Base-by-base conservation (phyloP, 2,797 vertebrate species). In the Pterois miles region DNA sequence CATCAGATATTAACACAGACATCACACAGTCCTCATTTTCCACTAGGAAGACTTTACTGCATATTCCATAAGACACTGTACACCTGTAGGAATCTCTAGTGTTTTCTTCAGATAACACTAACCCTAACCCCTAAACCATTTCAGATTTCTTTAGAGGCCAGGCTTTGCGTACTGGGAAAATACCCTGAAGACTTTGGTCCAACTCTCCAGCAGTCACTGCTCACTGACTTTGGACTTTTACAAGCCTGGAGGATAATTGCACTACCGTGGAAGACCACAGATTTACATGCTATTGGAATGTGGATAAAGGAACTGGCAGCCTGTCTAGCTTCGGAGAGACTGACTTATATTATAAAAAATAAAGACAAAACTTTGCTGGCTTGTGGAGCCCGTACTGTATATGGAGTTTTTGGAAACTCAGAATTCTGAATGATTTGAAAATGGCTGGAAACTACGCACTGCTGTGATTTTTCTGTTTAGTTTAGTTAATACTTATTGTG, bases 301-400 rank as follows among this genome's bases (percentile, higher is more conserved):
- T 59, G 57, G n/a, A 59, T 14, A 36, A 36, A 59, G 57, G 57
- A 34, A 59, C 33, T 34, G 57, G 12, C 18, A 8, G 11, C 20
- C 31, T 59, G 11, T 59, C 33, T 36, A 8, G n/a, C 33, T 59
- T 59, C 12, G 11, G 31, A 36, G 33, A 36, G 58, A 60, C 7
- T 36, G 22, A 23, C 58, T 2, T 60, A 22, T 36, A 60, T 60
- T 36, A 20, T 58, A 34, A 58, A 58, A 34, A 36, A 2, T 11
- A 29, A 31, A 31, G 0, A 43, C 0, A 43, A 43, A 43, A 22
- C 5, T 1, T 34, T 59, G 20, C 31, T 60, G 1, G 2, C 1
- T 1, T 58, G 5, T 33, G 27, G 29, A 58, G 29, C 8, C 18
- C 29, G 9, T n/a, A n/a, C 18, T 18, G 9, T n/a, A n/a, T 29